Conservation (phyloP, 1,140 invertebrate genomes). For the Drosophila hydei region DNA sequence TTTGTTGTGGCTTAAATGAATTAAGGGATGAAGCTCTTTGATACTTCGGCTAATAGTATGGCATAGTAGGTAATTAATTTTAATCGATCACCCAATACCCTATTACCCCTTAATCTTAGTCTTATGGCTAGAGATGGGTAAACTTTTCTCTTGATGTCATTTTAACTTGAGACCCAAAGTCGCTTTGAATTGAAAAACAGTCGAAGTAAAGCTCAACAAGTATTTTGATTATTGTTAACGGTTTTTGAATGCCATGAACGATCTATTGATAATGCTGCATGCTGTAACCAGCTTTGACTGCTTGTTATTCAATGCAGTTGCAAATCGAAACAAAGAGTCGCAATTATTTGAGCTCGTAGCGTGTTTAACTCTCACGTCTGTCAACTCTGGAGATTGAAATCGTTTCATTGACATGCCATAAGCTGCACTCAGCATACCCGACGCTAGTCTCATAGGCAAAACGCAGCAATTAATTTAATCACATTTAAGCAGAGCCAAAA, state of each 20-base stretch:
- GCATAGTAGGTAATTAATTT: no score
- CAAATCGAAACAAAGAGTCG: not conserved
- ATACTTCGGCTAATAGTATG: no score
- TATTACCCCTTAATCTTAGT: no score
- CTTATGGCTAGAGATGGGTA: no score
- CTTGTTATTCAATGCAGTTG: not conserved
- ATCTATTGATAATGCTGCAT: not conserved
- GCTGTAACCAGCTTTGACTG: not conserved
- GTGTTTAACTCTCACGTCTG: conserved; percentile 3
- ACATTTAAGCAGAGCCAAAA: conserved; percentile 60
- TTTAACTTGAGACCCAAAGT: no score
- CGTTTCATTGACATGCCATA: conserved; percentile 8
- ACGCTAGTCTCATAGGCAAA: not conserved
- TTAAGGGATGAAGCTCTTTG: no score
- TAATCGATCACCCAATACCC: no score
- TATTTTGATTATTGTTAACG: no score
- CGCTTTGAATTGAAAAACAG: no score
- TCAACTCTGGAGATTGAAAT: conserved; percentile 15
- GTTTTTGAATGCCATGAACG: not conserved
- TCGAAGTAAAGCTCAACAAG: no score
- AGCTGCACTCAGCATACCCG: conserved; percentile 2
- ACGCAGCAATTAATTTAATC: conserved; percentile 65
- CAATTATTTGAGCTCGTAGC: conserved; percentile 6
- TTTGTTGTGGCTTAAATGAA: no score
- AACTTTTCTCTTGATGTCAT: no score